Percentiles rank a stretch among this genome's conserved stretches.
Evolutionary conservation across 1,140 invertebrate species (phyloP).

Genomic region (Eupeodes corollae): DNA sequence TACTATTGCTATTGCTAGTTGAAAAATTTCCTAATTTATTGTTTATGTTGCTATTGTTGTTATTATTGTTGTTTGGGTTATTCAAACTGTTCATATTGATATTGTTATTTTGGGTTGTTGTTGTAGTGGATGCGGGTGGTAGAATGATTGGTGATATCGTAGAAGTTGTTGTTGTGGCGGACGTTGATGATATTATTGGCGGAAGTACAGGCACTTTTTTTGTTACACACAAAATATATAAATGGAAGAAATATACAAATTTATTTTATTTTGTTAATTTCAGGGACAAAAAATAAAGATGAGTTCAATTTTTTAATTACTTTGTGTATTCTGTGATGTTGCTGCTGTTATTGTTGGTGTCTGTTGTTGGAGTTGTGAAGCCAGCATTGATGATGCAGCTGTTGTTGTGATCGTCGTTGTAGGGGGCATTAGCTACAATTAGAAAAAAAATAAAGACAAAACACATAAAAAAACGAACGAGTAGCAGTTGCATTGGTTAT

Average conservation of each 20-base stretch:
- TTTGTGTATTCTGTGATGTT: neutral
- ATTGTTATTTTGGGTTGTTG: neutral
- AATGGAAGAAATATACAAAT: no score
- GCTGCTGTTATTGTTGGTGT: slow-evolving; percentile 27
- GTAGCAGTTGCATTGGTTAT: no score
- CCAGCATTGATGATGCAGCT: slow-evolving; percentile 12
- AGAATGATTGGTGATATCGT: neutral
- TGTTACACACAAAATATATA: neutral
- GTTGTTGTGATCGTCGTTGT: slow-evolving; percentile 12
- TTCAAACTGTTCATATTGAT: neutral
- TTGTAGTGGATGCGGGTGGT: neutral
- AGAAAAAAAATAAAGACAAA: no score
- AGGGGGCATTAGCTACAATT: no score
- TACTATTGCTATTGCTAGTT: neutral
- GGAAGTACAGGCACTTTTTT: neutral
- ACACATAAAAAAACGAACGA: no score
- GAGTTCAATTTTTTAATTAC: neutral
- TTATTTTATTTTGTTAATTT: neutral
- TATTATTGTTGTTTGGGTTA: neutral
- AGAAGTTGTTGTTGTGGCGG: neutral
- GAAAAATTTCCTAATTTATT: neutral
- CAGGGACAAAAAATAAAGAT: neutral
- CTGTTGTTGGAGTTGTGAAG: slow-evolving; percentile 13
- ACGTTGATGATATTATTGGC: neutral
- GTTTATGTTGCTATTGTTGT: neutral